A percentile compares a stretch with the other conserved stretches of the same genome.
These are phyloP conservation scores for Lepidurus arcticus DNA, from an alignment of 1,140 invertebrate genomes.

Conservation along the genomic window DNA sequence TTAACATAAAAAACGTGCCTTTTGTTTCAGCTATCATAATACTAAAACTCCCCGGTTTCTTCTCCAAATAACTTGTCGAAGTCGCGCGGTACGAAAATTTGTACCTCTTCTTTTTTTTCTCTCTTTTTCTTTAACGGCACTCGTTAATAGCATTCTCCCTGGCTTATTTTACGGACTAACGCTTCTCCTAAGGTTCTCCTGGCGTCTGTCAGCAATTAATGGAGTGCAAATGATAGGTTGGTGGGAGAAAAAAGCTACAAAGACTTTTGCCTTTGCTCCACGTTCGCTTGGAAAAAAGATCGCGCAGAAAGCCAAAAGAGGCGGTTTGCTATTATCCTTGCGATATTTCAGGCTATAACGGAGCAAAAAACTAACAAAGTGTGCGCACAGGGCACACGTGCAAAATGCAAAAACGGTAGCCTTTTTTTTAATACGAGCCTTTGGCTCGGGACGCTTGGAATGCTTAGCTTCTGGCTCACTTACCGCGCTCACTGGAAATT, in stretches of 20 bases:
- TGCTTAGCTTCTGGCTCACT: too few relatives aligned
- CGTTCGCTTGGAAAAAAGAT: neutral
- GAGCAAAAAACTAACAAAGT: neutral
- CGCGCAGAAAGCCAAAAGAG: constrained; percentile 13
- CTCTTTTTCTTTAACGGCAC: neutral
- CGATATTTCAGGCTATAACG: neutral
- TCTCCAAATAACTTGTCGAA: constrained; percentile 22
- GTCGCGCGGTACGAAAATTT: neutral
- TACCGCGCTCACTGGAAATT: too few relatives aligned
- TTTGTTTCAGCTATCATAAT: neutral
- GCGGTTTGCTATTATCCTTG: neutral
- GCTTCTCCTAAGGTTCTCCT: neutral
- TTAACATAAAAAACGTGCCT: constrained; percentile 13
- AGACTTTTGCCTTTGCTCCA: neutral
- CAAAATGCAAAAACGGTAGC: constrained; percentile 1
- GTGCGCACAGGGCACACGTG: neutral
- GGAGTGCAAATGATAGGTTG: constrained; percentile 21
- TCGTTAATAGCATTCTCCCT: constrained; percentile 5
- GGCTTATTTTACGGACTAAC: constrained; percentile 14
- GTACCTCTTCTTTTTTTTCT: neutral
- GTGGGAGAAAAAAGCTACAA: neutral
- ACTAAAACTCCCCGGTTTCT: neutral
- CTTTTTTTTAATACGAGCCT: neutral
- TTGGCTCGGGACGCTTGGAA: too few relatives aligned
- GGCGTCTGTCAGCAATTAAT: constrained; percentile 19